Base-by-base conservation (phyloP, 2,113 vertebrate genomes). In the Anser cygnoides region DNA sequence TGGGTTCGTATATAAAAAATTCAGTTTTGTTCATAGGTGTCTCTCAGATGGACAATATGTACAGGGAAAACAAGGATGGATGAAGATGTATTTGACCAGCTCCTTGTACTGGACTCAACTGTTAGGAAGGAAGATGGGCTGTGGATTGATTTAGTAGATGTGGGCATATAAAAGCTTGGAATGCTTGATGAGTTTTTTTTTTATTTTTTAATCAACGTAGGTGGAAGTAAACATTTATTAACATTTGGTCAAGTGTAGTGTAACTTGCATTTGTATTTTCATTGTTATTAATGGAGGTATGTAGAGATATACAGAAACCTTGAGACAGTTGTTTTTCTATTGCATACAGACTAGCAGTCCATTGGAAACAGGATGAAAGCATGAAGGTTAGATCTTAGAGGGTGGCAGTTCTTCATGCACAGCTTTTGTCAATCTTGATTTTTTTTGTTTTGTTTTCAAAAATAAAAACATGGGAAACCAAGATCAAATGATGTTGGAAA, bases 291-390 rank as follows among this genome's bases (percentile, higher is more conserved):
- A 98, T 98, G 98, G 98, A 98, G 97, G 97, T 98, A 98, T 98
- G 97, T 98, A 97, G 97, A 98, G 97, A 98, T 98, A 98, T 95
- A 98, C 97, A 98, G 97, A 98, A 97, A 98, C 96, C 97, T 98
- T 95, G 96, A 98, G 96, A 98, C 97, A 97, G 97, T 96, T 98
- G 96, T 87, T 96, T 97, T 97, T 96, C 97, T 98, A 98, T 98
- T 98, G 98, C 98, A 98, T 98, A 98, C 98, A 98, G 97, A 97
- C 97, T 97, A 98, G 98, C 97, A 97, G 98, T 98, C 98, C 97
- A 97, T 92, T 94, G 95, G 96, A 97, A 97, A 97, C 95, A 93
- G 91, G 96, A 98, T 96, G 97, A 97, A 97, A 97, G 97, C 96
- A 98, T 97, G 98, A 96, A 98, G 96, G 96, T 97, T 97, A 97